A percentile compares a stretch with the other conserved stretches of the same genome.
phyloP scores from a whole-genome alignment of 2,888 invertebrate genomes.

The Xanthia togata region DNA sequence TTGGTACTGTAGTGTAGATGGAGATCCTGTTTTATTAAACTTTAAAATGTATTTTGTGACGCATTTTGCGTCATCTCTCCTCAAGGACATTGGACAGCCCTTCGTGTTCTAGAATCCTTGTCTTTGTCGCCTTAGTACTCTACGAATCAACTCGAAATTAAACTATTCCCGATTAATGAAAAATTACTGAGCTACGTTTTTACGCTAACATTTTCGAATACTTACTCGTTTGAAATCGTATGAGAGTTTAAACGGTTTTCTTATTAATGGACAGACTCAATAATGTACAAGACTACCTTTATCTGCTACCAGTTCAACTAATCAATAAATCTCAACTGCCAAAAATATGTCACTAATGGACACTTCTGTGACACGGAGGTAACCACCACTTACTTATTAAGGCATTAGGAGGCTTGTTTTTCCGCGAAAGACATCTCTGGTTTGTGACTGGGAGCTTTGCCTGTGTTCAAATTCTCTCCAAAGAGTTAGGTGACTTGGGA shows the following conservation, averaged over 20 bases:
- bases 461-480: neutral
- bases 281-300: neutral
- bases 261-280: neutral
- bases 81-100: neutral
- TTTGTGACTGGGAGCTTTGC: neutral
- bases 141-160: too few relatives aligned
- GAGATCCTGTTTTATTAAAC: constrained; percentile 15
- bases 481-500: neutral
- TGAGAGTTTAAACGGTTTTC: neutral
- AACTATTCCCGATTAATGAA: neutral
- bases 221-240: neutral
- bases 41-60: constrained; percentile 8
- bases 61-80: neutral
- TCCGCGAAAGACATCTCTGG: neutral
- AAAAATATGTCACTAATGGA: constrained; percentile 4
- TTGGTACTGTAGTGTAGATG: constrained; percentile 5
- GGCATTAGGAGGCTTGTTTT: neutral
- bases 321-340: constrained; percentile 16
- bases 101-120: neutral
- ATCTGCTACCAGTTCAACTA: neutral
- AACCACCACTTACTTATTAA: constrained; percentile 18
- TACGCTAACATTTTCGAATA: neutral
- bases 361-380: neutral
- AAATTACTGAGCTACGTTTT: neutral
- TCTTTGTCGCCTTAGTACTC: neutral